Evolutionary conservation across 2,888 invertebrate species (phyloP).

Genomic region (Synanthedon formicaeformis): DNA sequence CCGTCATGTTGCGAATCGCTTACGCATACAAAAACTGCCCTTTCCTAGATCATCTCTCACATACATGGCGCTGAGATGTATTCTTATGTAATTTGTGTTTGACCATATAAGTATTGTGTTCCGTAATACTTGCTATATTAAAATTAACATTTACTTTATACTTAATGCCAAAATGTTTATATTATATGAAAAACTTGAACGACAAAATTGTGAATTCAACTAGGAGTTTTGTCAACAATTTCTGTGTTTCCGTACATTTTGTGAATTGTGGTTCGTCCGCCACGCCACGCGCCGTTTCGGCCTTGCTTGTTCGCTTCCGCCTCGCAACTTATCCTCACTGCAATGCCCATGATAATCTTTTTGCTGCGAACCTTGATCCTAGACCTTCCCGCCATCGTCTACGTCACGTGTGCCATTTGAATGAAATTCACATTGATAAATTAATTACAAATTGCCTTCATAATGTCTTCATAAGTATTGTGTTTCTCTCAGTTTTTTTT

Average conservation of each 20-base stretch:
- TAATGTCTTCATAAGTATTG: background rate
- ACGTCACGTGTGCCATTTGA: slow-evolving; percentile 2
- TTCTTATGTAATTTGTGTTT: too few relatives aligned
- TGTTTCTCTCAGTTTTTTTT: slow-evolving; percentile 14
- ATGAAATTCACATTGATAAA: background rate
- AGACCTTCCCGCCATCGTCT: slow-evolving; percentile 42
- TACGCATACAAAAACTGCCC: too few relatives aligned
- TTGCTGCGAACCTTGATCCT: slow-evolving; percentile 57
- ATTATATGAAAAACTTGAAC: too few relatives aligned
- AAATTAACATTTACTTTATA: too few relatives aligned
- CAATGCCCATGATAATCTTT: slow-evolving; percentile 61
- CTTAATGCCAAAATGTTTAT: too few relatives aligned
- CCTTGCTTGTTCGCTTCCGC: slow-evolving; percentile 63
- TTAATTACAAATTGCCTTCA: background rate
- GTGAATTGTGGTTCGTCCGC: slow-evolving; percentile 57
- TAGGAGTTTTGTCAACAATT: too few relatives aligned
- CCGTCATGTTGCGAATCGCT: too few relatives aligned
- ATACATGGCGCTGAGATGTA: too few relatives aligned
- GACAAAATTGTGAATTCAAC: too few relatives aligned
- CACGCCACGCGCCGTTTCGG: slow-evolving; percentile 21
- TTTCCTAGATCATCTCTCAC: too few relatives aligned
- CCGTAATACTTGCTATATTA: too few relatives aligned
- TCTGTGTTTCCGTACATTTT: slow-evolving; percentile 35
- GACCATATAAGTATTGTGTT: too few relatives aligned
- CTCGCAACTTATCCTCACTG: slow-evolving; percentile 62